phyloP scores from a whole-genome alignment of 2,888 invertebrate species.

The Noctua janthe region DNA sequence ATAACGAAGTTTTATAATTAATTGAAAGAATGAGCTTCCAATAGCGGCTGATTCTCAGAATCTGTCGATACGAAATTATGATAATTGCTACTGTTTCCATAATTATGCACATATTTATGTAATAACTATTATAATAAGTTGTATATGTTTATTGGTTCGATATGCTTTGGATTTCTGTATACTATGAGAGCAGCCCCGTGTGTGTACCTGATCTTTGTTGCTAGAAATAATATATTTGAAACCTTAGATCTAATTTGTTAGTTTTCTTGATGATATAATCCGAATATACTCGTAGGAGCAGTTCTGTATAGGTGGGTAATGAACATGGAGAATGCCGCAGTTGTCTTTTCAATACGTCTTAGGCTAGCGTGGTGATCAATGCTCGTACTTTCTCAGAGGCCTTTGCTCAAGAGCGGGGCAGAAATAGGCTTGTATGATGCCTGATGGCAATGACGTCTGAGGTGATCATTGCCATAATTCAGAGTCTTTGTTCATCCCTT shows the following conservation, averaged over 20 bases:
- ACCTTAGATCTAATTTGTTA: neutral
- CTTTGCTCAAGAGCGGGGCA: neutral
- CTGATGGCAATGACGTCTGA: neutral
- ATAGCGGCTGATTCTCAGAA: conserved; percentile 45
- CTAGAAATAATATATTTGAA: neutral
- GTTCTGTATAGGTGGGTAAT: neutral
- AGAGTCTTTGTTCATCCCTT: neutral
- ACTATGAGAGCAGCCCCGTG: conserved; percentile 1
- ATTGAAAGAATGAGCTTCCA: conserved; percentile 47
- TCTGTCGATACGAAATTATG: conserved; percentile 54
- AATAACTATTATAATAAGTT: conserved; percentile 40
- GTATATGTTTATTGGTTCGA: conserved; percentile 44
- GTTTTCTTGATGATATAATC: neutral
- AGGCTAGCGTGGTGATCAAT: neutral
- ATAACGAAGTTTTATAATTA: conserved; percentile 41
- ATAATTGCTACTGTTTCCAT: conserved; percentile 44
- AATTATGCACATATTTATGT: conserved; percentile 56
- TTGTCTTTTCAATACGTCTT: neutral
- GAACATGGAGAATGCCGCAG: neutral
- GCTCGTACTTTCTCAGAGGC: neutral
- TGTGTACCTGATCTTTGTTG: neutral
- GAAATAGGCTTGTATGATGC: neutral
- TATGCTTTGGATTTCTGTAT: conserved; percentile 13
- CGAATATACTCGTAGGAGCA: neutral
- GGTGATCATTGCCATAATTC: neutral